Conservation (phyloP, 2,888 invertebrate genomes). For the Lapara coniferarum region DNA sequence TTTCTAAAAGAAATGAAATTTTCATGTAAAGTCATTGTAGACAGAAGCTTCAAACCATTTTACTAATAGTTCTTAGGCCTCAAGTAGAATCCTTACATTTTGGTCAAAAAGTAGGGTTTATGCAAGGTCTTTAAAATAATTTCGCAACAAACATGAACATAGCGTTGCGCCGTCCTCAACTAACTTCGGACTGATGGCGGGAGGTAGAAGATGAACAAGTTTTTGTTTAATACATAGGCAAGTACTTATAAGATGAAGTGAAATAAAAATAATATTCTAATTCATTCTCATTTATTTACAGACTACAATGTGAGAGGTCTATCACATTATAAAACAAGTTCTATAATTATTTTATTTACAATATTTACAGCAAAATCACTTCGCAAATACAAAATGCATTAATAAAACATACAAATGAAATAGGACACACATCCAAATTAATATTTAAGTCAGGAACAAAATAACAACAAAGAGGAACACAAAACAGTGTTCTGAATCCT, state of each 20-base stretch:
- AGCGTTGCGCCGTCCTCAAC: no score
- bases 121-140: no score
- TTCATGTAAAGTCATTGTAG: no score
- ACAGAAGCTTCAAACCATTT: no score
- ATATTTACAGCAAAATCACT: slow-evolving; percentile 50
- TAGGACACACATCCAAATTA: slow-evolving; percentile 50
- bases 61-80: no score
- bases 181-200: no score
- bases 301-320: slow-evolving; percentile 72
- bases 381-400: slow-evolving; percentile 65
- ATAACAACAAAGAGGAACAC: slow-evolving; percentile 62
- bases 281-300: slow-evolving; percentile 82
- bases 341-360: slow-evolving; percentile 75
- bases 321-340: slow-evolving; percentile 80
- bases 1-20: no score
- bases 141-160: no score
- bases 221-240: no score
- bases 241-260: neutral
- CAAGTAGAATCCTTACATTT: no score
- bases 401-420: slow-evolving; percentile 50
- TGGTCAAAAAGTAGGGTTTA: no score
- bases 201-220: no score
- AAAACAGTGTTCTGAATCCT: slow-evolving; percentile 49
- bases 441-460: slow-evolving; percentile 54
- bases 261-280: slow-evolving; percentile 53